These are phyloP conservation scores for Parnassius mnemosyne DNA, from an alignment of 2,888 invertebrate species.

Conservation along the genomic window DNA sequence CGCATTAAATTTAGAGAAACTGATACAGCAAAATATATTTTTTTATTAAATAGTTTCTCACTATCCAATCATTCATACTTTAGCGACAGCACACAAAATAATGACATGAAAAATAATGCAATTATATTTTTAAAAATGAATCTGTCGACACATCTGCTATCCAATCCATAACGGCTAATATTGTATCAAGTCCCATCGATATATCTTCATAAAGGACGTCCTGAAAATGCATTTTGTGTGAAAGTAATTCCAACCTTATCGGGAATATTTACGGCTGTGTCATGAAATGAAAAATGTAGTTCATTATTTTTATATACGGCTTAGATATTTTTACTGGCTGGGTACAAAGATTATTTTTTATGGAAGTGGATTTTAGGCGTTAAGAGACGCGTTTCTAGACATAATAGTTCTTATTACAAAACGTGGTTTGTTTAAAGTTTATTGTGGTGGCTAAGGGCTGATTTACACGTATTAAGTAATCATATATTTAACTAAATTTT, in stretches of 20 bases:
- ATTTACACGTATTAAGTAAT: no score
- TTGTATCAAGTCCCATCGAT: constrained; percentile 1
- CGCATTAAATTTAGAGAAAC: no score
- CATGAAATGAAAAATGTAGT: background rate
- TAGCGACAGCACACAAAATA: no score
- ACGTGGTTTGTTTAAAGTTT: no score
- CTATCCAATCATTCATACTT: background rate
- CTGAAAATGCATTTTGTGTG: constrained; percentile 7
- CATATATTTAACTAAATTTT: no score
- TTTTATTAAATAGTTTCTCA: no score
- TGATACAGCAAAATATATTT: no score
- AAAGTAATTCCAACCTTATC: background rate
- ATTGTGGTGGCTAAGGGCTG: no score
- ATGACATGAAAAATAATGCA: background rate
- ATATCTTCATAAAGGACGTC: constrained; percentile 7
- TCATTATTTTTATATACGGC: background rate
- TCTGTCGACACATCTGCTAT: background rate
- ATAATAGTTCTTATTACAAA: no score
- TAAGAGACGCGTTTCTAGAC: no score
- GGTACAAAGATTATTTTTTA: no score
- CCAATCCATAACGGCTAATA: constrained; percentile 3
- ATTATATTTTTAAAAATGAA: background rate
- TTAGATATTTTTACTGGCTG: background rate
- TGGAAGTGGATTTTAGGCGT: no score
- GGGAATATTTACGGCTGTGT: constrained; percentile 1